phyloP scores from a whole-genome alignment of 2,797 vertebrate species.

The Lindbergichthys nudifrons region DNA sequence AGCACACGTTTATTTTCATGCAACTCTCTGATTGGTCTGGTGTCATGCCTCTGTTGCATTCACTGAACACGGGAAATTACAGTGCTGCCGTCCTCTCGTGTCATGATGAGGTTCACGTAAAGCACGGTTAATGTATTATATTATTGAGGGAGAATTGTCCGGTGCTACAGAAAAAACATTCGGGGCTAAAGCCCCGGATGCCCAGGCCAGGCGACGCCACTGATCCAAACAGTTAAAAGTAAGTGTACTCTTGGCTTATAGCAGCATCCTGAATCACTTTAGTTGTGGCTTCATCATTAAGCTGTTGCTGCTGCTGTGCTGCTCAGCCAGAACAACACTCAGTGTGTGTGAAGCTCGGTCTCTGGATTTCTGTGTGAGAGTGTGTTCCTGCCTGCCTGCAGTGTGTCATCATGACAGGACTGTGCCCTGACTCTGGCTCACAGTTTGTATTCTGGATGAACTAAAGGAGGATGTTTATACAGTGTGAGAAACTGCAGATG shows the following conservation, averaged over 20 bases:
- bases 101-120: no score
- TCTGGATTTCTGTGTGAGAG: conserved; percentile 1
- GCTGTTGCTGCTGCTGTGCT: conserved; percentile 1
- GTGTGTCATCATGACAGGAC: conserved; percentile 39
- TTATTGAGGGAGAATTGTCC: no score
- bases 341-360: neutral
- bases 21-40: no score
- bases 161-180: no score
- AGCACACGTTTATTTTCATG: no score
- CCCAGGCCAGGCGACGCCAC: no score
- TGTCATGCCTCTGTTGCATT: no score
- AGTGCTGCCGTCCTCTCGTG: no score
- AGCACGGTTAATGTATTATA: no score
- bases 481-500: conserved; percentile 42
- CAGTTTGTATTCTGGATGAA: conserved; percentile 16
- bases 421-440: neutral
- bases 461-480: conserved; percentile 54
- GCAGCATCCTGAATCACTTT: neutral
- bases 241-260: neutral
- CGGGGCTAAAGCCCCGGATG: no score
- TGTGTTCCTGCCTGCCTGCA: conserved; percentile 28
- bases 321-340: conserved; percentile 4
- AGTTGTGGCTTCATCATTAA: neutral
- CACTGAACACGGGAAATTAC: no score
- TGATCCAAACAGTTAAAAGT: neutral